A percentile compares a stretch with the other conserved stretches of the same genome.
These are phyloP conservation scores for Pogonomyrmex californicus DNA, from an alignment of 1,140 invertebrate species.

Conservation along the genomic window DNA sequence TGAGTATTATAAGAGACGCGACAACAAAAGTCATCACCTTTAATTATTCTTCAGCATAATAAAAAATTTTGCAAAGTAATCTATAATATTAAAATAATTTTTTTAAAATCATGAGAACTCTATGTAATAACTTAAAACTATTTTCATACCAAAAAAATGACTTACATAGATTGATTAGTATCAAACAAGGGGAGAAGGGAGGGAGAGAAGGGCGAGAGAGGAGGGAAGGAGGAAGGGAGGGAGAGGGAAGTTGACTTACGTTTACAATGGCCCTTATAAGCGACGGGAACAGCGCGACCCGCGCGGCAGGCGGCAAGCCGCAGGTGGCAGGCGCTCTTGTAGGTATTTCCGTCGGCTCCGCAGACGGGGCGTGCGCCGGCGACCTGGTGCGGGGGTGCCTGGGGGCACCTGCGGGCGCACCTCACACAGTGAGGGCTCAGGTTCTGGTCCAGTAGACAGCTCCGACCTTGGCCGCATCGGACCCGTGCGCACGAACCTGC, in stretches of 20 bases:
- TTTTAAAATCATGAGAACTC: background rate
- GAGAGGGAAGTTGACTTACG: constrained; percentile 87
- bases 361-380: constrained; percentile 90
- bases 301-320: constrained; percentile 93
- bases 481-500: constrained; percentile 93
- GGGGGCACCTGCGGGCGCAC: constrained; percentile 91
- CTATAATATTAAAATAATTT: background rate
- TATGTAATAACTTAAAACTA: background rate
- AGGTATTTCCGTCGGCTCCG: constrained; percentile 95
- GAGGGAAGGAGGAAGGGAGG: constrained; percentile 22
- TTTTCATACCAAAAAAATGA: background rate
- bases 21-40: constrained; percentile 62
- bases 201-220: background rate
- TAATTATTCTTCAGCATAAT: constrained; percentile 30
- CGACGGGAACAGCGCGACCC: constrained; percentile 93
- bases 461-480: constrained; percentile 92
- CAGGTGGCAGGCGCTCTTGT: constrained; percentile 95
- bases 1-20: constrained; percentile 47
- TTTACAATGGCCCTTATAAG: constrained; percentile 95
- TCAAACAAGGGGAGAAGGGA: too few species aligned
- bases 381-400: constrained; percentile 83
- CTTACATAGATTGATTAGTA: too few species aligned
- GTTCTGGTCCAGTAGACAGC: constrained; percentile 95
- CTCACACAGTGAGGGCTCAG: constrained; percentile 94
- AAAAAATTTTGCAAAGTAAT: background rate